These are phyloP conservation scores for Neoniphon sammara DNA, from an alignment of 2,797 vertebrate species.

Conservation along the genomic window DNA sequence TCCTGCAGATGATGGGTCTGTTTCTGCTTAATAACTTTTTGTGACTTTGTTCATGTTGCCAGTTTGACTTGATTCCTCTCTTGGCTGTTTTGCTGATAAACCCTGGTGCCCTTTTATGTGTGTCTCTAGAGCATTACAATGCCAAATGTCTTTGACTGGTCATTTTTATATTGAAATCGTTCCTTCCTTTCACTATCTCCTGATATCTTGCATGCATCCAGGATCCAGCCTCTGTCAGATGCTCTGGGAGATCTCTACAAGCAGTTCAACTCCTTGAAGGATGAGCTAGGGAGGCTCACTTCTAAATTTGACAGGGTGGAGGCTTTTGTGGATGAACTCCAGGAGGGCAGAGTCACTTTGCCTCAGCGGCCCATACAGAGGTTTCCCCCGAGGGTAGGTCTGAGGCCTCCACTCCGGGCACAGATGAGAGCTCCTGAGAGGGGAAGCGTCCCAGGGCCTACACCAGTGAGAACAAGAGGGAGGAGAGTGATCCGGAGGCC, in stretches of 20 bases:
- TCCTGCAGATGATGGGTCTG: slow-evolving; percentile 33
- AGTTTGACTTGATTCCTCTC: slow-evolving; percentile 11
- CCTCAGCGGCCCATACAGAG: slow-evolving; percentile 41
- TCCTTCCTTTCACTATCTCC: slow-evolving; percentile 3
- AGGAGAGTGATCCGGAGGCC: slow-evolving; percentile 49
- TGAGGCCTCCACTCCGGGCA: slow-evolving; percentile 54
- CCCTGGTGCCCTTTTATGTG: slow-evolving; percentile 9
- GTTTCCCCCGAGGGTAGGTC: slow-evolving; percentile 27
- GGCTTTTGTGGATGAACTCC: slow-evolving; percentile 83
- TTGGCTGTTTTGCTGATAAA: slow-evolving; percentile 31
- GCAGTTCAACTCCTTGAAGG: slow-evolving; percentile 87
- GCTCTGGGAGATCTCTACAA: slow-evolving; percentile 87
- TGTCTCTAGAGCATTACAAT: not conserved
- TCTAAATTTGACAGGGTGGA: slow-evolving; percentile 85
- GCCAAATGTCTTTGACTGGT: slow-evolving; percentile 17
- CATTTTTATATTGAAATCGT: not conserved
- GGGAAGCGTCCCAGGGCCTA: slow-evolving; percentile 20
- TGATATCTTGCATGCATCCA: slow-evolving; percentile 52
- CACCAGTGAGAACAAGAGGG: slow-evolving; percentile 43
- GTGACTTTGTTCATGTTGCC: slow-evolving; percentile 39
- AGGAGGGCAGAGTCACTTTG: slow-evolving; percentile 61
- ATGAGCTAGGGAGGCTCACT: slow-evolving; percentile 83
- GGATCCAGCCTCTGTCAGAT: slow-evolving; percentile 87
- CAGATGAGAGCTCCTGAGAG: slow-evolving; percentile 50
- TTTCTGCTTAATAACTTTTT: slow-evolving; percentile 37